phyloP scores from a whole-genome alignment of 2,888 invertebrate genomes.

The Adelphocoris suturalis region DNA sequence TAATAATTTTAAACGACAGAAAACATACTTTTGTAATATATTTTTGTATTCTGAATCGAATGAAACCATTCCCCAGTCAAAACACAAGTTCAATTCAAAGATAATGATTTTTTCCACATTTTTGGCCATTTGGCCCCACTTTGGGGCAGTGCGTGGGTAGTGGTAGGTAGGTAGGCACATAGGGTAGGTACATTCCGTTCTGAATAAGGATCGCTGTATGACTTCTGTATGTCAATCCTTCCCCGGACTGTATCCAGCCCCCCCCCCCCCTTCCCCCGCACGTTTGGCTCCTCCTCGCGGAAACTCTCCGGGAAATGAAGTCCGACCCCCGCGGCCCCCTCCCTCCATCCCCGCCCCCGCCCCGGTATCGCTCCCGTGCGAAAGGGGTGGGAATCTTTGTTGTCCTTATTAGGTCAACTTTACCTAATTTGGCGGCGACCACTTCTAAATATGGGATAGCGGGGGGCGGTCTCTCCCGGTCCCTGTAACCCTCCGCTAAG shows the following conservation, averaged over 20 bases:
- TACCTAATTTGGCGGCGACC: conserved; percentile 90
- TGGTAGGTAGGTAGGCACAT: too few relatives aligned
- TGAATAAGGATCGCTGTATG: too few relatives aligned
- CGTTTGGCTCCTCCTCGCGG: conserved; percentile 27
- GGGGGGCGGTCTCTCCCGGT: not conserved
- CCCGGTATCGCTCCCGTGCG: not conserved
- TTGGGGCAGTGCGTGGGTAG: too few relatives aligned
- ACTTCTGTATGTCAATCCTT: not conserved
- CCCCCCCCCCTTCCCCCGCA: not conserved
- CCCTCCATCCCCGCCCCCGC: not conserved
- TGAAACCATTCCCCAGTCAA: too few relatives aligned
- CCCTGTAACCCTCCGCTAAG: conserved; percentile 35
- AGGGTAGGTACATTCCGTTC: too few relatives aligned
- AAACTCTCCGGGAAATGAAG: conserved; percentile 60
- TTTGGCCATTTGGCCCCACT: too few relatives aligned
- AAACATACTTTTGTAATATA: too few relatives aligned
- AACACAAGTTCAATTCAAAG: too few relatives aligned
- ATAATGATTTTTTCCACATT: too few relatives aligned
- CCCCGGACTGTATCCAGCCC: not conserved
- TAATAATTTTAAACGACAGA: too few relatives aligned
- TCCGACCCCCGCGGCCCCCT: conserved; percentile 56
- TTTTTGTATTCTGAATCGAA: too few relatives aligned
- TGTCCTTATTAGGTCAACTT: conserved; percentile 89
- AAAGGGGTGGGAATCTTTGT: conserved; percentile 77
- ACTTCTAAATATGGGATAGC: conserved; percentile 87